These are phyloP conservation scores for Pantherophis vulpinus DNA, from an alignment of 2,797 vertebrate genomes.

Conservation along the genomic window DNA sequence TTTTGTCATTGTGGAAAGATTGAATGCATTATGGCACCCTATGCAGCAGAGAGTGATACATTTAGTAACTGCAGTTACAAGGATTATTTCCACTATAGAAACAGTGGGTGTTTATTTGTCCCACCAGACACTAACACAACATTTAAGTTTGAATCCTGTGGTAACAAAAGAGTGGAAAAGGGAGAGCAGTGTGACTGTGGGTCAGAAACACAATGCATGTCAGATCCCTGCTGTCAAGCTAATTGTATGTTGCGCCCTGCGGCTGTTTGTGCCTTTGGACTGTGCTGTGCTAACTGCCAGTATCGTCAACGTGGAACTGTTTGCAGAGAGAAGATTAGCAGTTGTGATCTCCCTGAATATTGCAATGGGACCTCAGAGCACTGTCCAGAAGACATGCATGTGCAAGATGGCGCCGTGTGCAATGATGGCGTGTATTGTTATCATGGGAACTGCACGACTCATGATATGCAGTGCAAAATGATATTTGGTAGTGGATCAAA, in stretches of 20 bases:
- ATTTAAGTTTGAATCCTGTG: slow-evolving; percentile 38
- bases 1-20: slow-evolving; percentile 46
- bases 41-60: rapidly evolving
- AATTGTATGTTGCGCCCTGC: slow-evolving; percentile 32
- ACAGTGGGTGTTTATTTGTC: slow-evolving; percentile 7
- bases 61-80: neutral
- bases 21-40: slow-evolving; percentile 49
- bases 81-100: neutral
- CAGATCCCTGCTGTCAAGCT: slow-evolving; percentile 35
- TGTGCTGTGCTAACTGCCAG: slow-evolving; percentile 56
- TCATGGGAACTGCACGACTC: slow-evolving; percentile 50
- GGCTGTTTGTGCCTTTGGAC: slow-evolving; percentile 50
- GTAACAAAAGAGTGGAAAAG: slow-evolving; percentile 48
- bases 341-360: slow-evolving; percentile 60
- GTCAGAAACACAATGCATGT: slow-evolving; percentile 31
- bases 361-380: slow-evolving; percentile 46
- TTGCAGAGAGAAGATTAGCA: slow-evolving; percentile 40
- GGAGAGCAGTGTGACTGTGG: slow-evolving; percentile 62
- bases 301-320: slow-evolving; percentile 38
- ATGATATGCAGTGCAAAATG: slow-evolving; percentile 41
- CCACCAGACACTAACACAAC: slow-evolving; percentile 6
- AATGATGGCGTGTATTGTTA: neutral
- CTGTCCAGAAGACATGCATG: slow-evolving; percentile 42
- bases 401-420: slow-evolving; percentile 54
- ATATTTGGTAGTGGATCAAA: slow-evolving; percentile 37